These are phyloP conservation scores for Caligus rogercresseyi DNA, from an alignment of 1,140 invertebrate species.

Conservation along the genomic window DNA sequence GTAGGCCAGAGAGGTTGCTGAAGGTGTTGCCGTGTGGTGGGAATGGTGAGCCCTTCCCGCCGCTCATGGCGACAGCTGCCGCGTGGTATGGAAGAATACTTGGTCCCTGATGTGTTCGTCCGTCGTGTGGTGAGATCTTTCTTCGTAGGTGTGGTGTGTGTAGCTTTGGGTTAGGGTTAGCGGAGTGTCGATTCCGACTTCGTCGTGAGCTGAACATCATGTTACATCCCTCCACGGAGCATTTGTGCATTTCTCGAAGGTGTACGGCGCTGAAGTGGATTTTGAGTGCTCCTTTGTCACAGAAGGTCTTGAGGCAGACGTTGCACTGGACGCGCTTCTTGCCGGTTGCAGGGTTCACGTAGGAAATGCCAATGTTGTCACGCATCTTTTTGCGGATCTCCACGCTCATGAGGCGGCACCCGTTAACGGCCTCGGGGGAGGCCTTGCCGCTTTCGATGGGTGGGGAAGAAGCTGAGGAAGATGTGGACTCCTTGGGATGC, in stretches of 20 bases:
- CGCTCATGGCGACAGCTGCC: slow-evolving; percentile 48
- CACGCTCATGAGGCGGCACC: not conserved
- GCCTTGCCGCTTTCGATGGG: not conserved
- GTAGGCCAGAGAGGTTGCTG: slow-evolving; percentile 41
- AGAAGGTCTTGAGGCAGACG: slow-evolving; percentile 95
- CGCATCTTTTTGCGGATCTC: slow-evolving; percentile 13
- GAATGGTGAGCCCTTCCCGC: slow-evolving; percentile 32
- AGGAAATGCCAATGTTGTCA: slow-evolving; percentile 16
- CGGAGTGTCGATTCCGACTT: slow-evolving; percentile 85
- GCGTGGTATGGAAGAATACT: slow-evolving; percentile 34
- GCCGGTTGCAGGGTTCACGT: slow-evolving; percentile 13
- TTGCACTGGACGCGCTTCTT: slow-evolving; percentile 96
- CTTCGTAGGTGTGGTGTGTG: slow-evolving; percentile 80
- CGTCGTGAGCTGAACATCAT: slow-evolving; percentile 97
- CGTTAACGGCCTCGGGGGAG: not conserved
- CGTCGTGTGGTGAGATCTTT: slow-evolving; percentile 82
- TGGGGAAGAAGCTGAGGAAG: not conserved
- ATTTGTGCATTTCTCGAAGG: slow-evolving; percentile 96
- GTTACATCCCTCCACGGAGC: slow-evolving; percentile 92
- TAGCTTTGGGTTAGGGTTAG: slow-evolving; percentile 94
- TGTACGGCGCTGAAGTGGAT: slow-evolving; percentile 99
- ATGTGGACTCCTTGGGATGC: not conserved
- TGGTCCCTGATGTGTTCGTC: slow-evolving; percentile 63
- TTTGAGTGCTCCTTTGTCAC: slow-evolving; percentile 97
- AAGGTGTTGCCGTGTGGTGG: slow-evolving; percentile 32